Conservation (phyloP, 2,888 invertebrate species). For the Orchestes rusci region DNA sequence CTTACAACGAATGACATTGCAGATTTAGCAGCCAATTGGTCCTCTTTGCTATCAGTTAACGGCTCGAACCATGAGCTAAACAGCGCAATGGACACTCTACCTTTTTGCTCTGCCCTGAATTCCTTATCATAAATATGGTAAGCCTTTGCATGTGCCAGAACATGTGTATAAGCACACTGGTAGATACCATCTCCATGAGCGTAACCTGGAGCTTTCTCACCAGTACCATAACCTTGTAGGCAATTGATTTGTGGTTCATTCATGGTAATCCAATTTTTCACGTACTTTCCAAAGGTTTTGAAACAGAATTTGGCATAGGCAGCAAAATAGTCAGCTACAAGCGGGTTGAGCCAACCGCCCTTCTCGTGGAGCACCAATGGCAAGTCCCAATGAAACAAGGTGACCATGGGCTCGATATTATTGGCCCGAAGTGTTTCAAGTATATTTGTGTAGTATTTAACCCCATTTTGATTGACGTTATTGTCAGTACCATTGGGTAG, state of each 20-base stretch:
- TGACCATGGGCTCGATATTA: conserved; percentile 55
- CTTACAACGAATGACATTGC: conserved; percentile 17
- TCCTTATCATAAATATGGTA: conserved; percentile 57
- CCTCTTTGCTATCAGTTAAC: conserved; percentile 5
- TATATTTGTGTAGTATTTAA: conserved; percentile 15
- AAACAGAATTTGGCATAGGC: conserved; percentile 52
- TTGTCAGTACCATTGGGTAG: conserved; percentile 17
- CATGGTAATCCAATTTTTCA: conserved; percentile 49
- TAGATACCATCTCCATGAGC: conserved; percentile 41
- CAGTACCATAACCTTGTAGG: conserved; percentile 30
- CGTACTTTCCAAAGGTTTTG: conserved; percentile 40
- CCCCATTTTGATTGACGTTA: conserved; percentile 17
- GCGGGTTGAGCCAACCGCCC: conserved; percentile 58
- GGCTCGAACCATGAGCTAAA: conserved; percentile 18
- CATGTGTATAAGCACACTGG: conserved; percentile 55
- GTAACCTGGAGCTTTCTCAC: conserved; percentile 28
- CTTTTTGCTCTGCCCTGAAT: conserved; percentile 50
- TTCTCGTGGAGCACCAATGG: conserved; percentile 41
- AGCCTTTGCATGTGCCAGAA: conserved; percentile 60
- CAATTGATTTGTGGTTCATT: conserved; percentile 45
- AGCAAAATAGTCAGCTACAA: conserved; percentile 51
- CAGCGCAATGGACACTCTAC: conserved; percentile 19
- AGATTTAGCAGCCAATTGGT: conserved; percentile 7
- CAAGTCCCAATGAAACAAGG: conserved; percentile 50
- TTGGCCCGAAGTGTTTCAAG: conserved; percentile 53